Conservation (phyloP, 2,888 invertebrate species). For the Synergus itoensis region DNA sequence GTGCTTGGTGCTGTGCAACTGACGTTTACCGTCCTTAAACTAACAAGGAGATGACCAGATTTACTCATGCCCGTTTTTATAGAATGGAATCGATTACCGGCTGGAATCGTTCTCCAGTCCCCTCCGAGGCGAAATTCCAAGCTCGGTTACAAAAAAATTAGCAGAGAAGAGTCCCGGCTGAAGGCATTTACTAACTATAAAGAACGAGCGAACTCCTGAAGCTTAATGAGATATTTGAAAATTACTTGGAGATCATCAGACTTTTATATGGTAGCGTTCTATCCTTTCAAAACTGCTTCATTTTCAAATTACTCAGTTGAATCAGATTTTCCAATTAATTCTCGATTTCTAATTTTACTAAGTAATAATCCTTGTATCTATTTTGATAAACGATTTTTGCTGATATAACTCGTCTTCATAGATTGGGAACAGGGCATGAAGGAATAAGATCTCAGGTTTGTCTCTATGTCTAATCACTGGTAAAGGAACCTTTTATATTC, state of each 20-base stretch:
- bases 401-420: not conserved
- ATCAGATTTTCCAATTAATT: not conserved
- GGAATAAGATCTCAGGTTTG: not conserved
- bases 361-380: not conserved
- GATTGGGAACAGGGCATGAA: not conserved
- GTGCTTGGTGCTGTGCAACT: slow-evolving; percentile 53
- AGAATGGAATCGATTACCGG: slow-evolving; percentile 34
- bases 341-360: not conserved
- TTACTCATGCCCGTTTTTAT: slow-evolving; percentile 48
- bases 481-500: too few relatives aligned
- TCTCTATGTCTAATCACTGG: too few relatives aligned
- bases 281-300: too few relatives aligned
- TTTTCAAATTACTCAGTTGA: not conserved
- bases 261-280: not conserved
- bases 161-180: not conserved
- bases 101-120: slow-evolving; percentile 19
- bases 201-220: slow-evolving; percentile 17
- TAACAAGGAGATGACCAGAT: slow-evolving; percentile 58
- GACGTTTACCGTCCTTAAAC: slow-evolving; percentile 60
- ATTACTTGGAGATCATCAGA: not conserved
- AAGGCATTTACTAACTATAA: slow-evolving; percentile 19
- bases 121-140: slow-evolving; percentile 40
- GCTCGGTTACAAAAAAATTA: slow-evolving; percentile 38
- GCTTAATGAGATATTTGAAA: slow-evolving; percentile 3
- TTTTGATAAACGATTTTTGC: not conserved